Conservation (phyloP, 2,113 vertebrate species). For the Ariopsis seemanni region DNA sequence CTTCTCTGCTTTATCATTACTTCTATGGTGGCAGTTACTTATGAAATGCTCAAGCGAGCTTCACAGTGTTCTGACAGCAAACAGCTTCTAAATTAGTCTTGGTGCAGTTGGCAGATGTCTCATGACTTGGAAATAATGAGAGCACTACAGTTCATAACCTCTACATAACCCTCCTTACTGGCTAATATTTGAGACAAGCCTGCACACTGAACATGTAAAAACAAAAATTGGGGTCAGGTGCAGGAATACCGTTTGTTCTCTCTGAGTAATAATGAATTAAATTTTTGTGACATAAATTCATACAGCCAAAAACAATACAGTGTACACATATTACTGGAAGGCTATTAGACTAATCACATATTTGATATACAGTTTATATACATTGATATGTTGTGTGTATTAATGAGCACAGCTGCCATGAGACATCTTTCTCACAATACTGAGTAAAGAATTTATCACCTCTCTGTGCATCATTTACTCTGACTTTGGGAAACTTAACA, state of each 20-base stretch:
- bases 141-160: slow-evolving; percentile 54
- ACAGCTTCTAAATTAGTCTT: slow-evolving; percentile 62
- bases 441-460: neutral
- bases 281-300: slow-evolving; percentile 36
- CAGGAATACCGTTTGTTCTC: slow-evolving; percentile 31
- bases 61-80: slow-evolving; percentile 61
- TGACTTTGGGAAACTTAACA: neutral
- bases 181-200: slow-evolving; percentile 47
- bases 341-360: neutral
- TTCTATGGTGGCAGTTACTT: slow-evolving; percentile 58
- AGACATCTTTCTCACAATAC: neutral
- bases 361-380: neutral
- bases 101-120: slow-evolving; percentile 60
- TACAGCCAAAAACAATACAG: slow-evolving; percentile 10
- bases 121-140: slow-evolving; percentile 56
- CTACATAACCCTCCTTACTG: slow-evolving; percentile 40
- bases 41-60: slow-evolving; percentile 49
- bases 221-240: slow-evolving; percentile 42
- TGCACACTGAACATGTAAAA: slow-evolving; percentile 42
- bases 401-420: neutral
- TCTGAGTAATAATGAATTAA: slow-evolving; percentile 48
- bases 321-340: neutral
- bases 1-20: slow-evolving; percentile 58
- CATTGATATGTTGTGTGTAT: neutral
- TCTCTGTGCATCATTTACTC: neutral